phyloP scores from a whole-genome alignment of 2,888 invertebrate genomes.

The Odontomyia ornata region DNA sequence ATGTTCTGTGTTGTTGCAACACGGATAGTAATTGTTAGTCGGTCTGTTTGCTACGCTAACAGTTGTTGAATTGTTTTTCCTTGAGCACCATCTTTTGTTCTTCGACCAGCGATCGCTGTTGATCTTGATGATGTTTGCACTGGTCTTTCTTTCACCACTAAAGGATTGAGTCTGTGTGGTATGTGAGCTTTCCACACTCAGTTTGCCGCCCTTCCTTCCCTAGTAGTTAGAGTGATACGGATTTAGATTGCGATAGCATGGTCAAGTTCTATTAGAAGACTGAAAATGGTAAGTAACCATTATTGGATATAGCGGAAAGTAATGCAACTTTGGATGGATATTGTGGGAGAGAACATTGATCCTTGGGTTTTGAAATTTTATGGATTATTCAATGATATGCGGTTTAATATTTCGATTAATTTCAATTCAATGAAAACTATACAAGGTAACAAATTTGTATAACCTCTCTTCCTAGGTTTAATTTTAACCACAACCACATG shows the following conservation, averaged over 20 bases:
- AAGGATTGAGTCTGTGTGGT: constrained; percentile 14
- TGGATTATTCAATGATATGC: neutral
- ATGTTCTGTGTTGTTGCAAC: constrained; percentile 14
- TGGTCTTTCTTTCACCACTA: neutral
- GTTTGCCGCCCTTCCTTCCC: neutral
- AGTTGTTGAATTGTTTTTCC: constrained; percentile 33
- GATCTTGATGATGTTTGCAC: constrained; percentile 31
- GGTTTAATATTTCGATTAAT: no score
- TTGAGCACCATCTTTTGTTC: constrained; percentile 23
- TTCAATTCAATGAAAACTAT: no score
- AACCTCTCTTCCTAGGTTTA: no score
- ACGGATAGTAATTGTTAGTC: constrained; percentile 26
- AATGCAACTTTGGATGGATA: neutral
- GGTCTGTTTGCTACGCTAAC: constrained; percentile 14
- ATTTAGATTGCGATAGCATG: constrained; percentile 27
- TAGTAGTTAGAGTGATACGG: constrained; percentile 7
- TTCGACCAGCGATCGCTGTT: constrained; percentile 18
- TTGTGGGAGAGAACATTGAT: no score
- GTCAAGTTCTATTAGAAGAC: constrained; percentile 32
- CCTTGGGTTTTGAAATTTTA: no score
- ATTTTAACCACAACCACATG: no score
- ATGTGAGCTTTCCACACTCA: constrained; percentile 34
- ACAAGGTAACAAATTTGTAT: no score
- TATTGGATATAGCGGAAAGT: neutral
- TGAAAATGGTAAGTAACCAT: constrained; percentile 9